phyloP scores from a whole-genome alignment of 2,797 vertebrate genomes.

The Rhodeus uyekii region DNA sequence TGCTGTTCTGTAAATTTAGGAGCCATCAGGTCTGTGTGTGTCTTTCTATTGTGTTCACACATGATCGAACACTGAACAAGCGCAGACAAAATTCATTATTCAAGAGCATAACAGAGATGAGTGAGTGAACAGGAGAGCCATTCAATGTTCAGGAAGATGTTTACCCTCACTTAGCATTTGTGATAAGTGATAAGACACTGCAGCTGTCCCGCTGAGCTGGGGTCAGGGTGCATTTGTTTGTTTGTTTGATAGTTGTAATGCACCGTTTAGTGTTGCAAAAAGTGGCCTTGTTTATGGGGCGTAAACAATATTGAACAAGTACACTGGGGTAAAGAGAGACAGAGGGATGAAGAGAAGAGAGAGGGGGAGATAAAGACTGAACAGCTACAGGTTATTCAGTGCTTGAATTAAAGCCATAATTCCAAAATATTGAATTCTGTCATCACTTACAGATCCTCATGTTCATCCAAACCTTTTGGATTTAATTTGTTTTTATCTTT shows the following conservation, averaged over 20 bases:
- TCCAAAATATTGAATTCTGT: neutral
- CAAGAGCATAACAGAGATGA: slow-evolving; percentile 69
- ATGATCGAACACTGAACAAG: slow-evolving; percentile 69
- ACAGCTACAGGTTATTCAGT: neutral
- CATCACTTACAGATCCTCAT: no score
- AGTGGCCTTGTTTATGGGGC: slow-evolving; percentile 21
- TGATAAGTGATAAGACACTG: slow-evolving; percentile 37
- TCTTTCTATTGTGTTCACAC: slow-evolving; percentile 52
- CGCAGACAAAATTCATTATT: slow-evolving; percentile 77
- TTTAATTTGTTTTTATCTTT: neutral
- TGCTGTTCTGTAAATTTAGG: slow-evolving; percentile 2
- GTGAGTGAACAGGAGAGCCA: slow-evolving; percentile 73
- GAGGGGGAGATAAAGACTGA: neutral
- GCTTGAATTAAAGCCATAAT: neutral
- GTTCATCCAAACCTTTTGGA: neutral
- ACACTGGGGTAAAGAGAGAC: neutral
- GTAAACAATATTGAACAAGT: slow-evolving; percentile 40
- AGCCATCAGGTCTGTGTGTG: slow-evolving; percentile 1
- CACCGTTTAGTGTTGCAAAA: slow-evolving; percentile 39
- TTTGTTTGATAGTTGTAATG: slow-evolving; percentile 42
- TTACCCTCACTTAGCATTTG: slow-evolving; percentile 28
- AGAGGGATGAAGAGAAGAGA: neutral
- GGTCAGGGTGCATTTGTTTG: slow-evolving; percentile 43
- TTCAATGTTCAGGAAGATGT: slow-evolving; percentile 79
- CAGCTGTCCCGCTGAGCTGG: slow-evolving; percentile 4